Conservation (phyloP, 2,888 invertebrate genomes). For the Drosophila mercatorum region DNA sequence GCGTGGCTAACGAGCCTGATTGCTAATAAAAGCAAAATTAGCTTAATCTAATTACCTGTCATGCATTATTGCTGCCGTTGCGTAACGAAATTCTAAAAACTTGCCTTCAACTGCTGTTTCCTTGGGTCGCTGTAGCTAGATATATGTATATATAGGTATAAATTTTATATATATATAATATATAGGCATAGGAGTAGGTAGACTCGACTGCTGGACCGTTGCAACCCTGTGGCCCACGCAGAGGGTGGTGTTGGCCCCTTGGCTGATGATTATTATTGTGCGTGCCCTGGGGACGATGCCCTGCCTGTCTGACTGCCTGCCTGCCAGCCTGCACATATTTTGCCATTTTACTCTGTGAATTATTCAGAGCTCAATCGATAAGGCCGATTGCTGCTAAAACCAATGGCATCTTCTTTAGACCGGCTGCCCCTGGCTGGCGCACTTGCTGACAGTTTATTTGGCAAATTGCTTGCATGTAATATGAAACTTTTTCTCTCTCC, state of each 20-base stretch:
- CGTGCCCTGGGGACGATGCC: constrained; percentile 67
- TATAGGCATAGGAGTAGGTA: constrained; percentile 12
- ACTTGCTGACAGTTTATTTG: constrained; percentile 81
- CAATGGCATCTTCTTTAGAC: constrained; percentile 46
- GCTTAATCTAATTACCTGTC: constrained; percentile 83
- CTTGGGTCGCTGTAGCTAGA: not conserved
- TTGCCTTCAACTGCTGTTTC: constrained; percentile 34
- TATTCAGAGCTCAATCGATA: constrained; percentile 77
- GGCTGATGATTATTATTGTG: constrained; percentile 69
- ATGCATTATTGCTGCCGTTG: constrained; percentile 67
- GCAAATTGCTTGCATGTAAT: constrained; percentile 81
- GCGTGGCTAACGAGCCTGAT: constrained; percentile 55
- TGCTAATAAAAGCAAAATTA: constrained; percentile 81
- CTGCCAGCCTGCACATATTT: constrained; percentile 52
- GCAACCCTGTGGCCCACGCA: constrained; percentile 45
- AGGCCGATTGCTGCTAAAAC: constrained; percentile 47
- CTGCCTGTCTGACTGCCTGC: not conserved
- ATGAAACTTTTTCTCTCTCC: constrained; percentile 60
- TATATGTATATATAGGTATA: not conserved
- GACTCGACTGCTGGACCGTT: constrained; percentile 31
- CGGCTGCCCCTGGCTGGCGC: constrained; percentile 18
- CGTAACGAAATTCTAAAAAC: constrained; percentile 51
- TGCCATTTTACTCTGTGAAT: constrained; percentile 65
- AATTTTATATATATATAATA: not conserved
- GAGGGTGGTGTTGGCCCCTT: constrained; percentile 23